Evolutionary conservation across 1,140 invertebrate genomes (phyloP).

Genomic region (Drosophila insularis): DNA sequence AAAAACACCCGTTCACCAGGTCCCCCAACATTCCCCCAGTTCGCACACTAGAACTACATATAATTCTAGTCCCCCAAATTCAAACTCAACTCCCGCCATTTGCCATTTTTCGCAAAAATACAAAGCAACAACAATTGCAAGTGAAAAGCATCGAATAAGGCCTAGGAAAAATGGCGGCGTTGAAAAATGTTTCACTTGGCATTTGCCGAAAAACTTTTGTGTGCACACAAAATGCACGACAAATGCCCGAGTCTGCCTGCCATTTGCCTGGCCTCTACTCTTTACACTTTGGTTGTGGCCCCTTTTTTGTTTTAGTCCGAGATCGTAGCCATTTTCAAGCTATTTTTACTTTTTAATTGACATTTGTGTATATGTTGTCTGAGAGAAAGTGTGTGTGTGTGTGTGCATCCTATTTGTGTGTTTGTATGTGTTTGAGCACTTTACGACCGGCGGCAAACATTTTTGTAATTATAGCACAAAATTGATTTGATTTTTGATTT

Average conservation of each 20-base stretch:
- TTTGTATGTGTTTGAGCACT: constrained; percentile 51
- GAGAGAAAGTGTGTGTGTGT: constrained; percentile 6
- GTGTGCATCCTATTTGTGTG: constrained; percentile 11
- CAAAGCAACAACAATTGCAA: constrained; percentile 33
- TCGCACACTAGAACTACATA: constrained; percentile 3
- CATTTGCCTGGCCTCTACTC: not conserved
- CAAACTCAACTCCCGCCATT: constrained; percentile 25
- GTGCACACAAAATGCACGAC: constrained; percentile 61
- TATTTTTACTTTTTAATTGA: constrained; percentile 80
- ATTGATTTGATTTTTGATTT: constrained; percentile 80
- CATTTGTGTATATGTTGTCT: constrained; percentile 64
- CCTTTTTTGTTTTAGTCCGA: constrained; percentile 65
- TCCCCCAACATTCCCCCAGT: constrained; percentile 33
- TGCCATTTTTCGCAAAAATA: constrained; percentile 35
- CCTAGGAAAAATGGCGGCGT: constrained; percentile 25
- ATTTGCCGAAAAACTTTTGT: constrained; percentile 63
- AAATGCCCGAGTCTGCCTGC: constrained; percentile 55
- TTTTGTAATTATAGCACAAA: constrained; percentile 78
- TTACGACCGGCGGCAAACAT: constrained; percentile 72
- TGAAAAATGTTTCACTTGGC: constrained; percentile 48
- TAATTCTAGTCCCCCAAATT: no score
- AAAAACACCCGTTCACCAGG: not conserved
- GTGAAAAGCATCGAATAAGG: constrained; percentile 32
- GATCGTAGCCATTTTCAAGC: constrained; percentile 73
- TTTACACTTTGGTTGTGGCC: constrained; percentile 21